These are phyloP conservation scores for Knipowitschia caucasica DNA, from an alignment of 2,797 vertebrate species.

Conservation along the genomic window DNA sequence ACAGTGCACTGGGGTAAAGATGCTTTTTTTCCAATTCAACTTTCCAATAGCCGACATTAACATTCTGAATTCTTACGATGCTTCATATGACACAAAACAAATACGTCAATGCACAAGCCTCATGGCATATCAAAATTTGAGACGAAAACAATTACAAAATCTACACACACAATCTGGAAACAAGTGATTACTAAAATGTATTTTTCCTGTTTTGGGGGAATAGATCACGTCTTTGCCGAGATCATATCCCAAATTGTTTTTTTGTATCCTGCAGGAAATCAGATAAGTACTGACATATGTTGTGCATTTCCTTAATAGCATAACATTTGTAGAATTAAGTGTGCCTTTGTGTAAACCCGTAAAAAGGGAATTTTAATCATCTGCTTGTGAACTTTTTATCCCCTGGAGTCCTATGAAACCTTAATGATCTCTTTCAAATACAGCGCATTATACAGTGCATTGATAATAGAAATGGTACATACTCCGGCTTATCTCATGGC, in stretches of 20 bases:
- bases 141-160: slow-evolving; percentile 25
- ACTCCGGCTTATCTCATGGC: slow-evolving; percentile 3
- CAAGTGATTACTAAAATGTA: slow-evolving; percentile 48
- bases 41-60: too few species aligned
- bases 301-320: slow-evolving; percentile 66
- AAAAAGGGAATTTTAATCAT: slow-evolving; percentile 48
- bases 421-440: not conserved
- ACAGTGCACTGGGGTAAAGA: too few species aligned
- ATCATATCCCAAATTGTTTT: slow-evolving; percentile 70
- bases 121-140: not conserved
- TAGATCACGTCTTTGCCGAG: slow-evolving; percentile 40
- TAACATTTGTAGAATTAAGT: slow-evolving; percentile 64
- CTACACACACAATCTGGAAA: slow-evolving; percentile 36
- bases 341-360: slow-evolving; percentile 40
- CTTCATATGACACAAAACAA: not conserved
- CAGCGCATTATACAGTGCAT: not conserved
- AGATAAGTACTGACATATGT: slow-evolving; percentile 69
- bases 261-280: slow-evolving; percentile 65
- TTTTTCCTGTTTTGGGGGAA: slow-evolving; percentile 39
- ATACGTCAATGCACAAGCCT: not conserved
- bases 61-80: not conserved
- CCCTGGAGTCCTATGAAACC: slow-evolving; percentile 9
- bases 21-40: too few species aligned
- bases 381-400: slow-evolving; percentile 59
- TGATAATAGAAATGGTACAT: not conserved